These are phyloP conservation scores for Typhlomys cinereus DNA, from an alignment of 2,113 vertebrate species.

Conservation along the genomic window DNA sequence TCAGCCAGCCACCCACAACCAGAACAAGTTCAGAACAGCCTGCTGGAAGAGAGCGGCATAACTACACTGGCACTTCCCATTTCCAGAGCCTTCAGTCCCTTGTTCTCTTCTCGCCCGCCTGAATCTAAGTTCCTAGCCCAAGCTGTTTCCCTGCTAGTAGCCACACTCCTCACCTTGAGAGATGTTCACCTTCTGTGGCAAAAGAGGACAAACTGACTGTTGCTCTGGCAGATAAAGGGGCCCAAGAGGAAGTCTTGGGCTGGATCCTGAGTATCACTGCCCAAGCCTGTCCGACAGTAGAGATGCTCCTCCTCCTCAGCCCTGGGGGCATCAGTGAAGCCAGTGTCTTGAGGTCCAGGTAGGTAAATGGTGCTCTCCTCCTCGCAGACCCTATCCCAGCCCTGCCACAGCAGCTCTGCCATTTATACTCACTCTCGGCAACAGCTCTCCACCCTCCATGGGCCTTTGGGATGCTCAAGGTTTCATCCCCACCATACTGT, in stretches of 20 bases:
- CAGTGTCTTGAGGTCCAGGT: not conserved
- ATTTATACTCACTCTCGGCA: not conserved
- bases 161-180: not conserved
- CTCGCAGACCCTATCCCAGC: not conserved
- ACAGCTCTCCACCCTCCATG: not conserved
- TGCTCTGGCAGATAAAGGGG: not conserved
- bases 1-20: not conserved
- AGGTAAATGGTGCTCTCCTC: not conserved
- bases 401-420: not conserved
- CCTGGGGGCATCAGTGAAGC: not conserved
- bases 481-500: not conserved
- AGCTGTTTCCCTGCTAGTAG: not conserved
- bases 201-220: not conserved
- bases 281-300: not conserved
- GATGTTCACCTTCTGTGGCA: not conserved
- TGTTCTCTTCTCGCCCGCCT: not conserved
- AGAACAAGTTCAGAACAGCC: not conserved
- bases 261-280: not conserved
- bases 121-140: not conserved
- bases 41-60: not conserved
- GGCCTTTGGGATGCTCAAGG: not conserved
- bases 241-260: constrained; percentile 44
- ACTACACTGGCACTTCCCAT: not conserved
- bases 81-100: not conserved
- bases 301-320: not conserved